Evolutionary conservation across 2,888 invertebrate species (phyloP).

Genomic region (Leptinotarsa juncta): DNA sequence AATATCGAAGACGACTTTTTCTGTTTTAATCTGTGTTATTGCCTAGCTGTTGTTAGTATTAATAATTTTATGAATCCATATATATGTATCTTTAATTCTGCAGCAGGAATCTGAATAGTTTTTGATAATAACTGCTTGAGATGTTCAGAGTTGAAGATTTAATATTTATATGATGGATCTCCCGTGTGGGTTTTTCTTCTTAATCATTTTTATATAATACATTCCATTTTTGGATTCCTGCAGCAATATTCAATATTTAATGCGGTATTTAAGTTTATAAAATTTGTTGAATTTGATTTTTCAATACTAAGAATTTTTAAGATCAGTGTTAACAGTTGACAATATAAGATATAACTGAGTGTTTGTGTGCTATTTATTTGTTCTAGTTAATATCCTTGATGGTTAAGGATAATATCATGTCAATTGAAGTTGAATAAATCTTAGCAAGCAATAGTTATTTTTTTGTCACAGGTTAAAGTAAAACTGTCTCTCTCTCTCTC

Average conservation of each 20-base stretch:
- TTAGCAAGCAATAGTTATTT: slow-evolving; percentile 34
- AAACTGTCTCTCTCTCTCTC: too few relatives aligned
- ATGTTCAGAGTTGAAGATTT: too few relatives aligned
- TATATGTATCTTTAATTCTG: neutral
- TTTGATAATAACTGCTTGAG: too few relatives aligned
- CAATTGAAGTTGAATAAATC: slow-evolving; percentile 53
- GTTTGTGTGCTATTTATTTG: slow-evolving; percentile 38
- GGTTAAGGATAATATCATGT: slow-evolving; percentile 41
- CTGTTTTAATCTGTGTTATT: neutral
- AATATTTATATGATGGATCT: neutral
- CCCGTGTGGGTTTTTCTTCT: neutral
- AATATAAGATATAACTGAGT: slow-evolving; percentile 33
- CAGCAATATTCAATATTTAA: neutral
- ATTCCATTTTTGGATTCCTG: slow-evolving; percentile 14
- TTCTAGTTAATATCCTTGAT: slow-evolving; percentile 39
- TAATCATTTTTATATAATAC: neutral
- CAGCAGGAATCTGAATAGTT: slow-evolving; percentile 3
- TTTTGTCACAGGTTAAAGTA: neutral
- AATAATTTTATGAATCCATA: neutral
- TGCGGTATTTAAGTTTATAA: neutral
- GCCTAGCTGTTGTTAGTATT: slow-evolving; percentile 6
- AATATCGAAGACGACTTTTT: neutral
- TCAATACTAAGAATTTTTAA: neutral
- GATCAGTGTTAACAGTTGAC: slow-evolving; percentile 19
- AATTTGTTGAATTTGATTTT: slow-evolving; percentile 15